Base-by-base conservation (phyloP, 2,797 vertebrate genomes). In the Erpetoichthys calabaricus region DNA sequence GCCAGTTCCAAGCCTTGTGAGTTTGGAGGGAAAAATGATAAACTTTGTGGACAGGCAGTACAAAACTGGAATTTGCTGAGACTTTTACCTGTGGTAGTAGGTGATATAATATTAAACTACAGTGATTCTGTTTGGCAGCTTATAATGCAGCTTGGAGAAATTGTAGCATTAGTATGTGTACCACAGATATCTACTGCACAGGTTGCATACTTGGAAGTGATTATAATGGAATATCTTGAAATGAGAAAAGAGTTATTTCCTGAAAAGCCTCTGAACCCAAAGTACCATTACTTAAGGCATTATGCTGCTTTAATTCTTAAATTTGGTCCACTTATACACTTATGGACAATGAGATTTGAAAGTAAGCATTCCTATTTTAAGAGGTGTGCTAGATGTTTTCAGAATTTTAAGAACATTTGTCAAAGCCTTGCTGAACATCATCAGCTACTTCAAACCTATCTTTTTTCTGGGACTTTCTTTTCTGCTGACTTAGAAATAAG, bases 1-100 rank as follows among this genome's bases (percentile, higher is more conserved):
- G 41, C n/a, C 4, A 59, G 4, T 56, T 55, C 47, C 46, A 52
- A 44, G 45, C 59, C 57, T 41, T 50, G 51, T 56, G 52, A 44
- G 3, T 47, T 62, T 6, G 53, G 3, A 6, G 42, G 47, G 52
- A 63, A 57, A 49, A 49, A 7, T 6, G 53, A 42, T 8, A 63
- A 6, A 45, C 2, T 62, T 45, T 54, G 59, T 63, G 59, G 67
- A 3, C 61, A 68, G 56, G 59, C 61, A 61, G 57, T 64, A 4
- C 47, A 70, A 51, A 64, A 70, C 60, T 66, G 60, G 66, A 63
- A 46, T 65, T 55, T 62, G 4, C n/a, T 70, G 55, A 60, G 63
- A 53, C 68, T 70, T 50, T 53, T 67, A 5, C 62, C 62, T 58
- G 5, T 67, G 45, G 57, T 66, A 56, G 64, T 58, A 46, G 58